phyloP scores from a whole-genome alignment of 2,113 vertebrate genomes.

The Oostethus manadensis region DNA sequence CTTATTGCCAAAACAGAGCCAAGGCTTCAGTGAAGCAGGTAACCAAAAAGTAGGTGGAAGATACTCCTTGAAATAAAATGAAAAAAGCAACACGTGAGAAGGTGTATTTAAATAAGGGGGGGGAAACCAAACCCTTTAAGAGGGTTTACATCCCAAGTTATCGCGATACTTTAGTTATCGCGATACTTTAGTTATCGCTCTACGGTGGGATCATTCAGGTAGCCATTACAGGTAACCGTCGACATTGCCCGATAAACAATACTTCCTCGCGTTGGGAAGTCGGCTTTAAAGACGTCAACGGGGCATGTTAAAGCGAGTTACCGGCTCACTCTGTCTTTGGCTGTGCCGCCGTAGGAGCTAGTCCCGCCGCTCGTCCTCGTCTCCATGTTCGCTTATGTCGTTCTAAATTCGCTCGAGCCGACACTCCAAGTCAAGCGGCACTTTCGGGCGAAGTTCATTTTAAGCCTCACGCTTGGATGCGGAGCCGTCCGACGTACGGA shows the following conservation, averaged over 20 bases:
- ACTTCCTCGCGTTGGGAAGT: neutral
- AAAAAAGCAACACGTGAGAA: neutral
- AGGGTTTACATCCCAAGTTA: neutral
- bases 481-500: neutral
- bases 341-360: slow-evolving; percentile 23
- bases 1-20: slow-evolving; percentile 36
- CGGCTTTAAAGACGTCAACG: neutral
- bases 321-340: slow-evolving; percentile 60
- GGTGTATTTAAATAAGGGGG: neutral
- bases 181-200: neutral
- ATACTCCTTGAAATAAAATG: neutral
- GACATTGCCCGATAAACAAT: neutral
- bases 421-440: neutral
- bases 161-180: neutral
- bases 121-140: too few relatives aligned
- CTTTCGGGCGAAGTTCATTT: neutral
- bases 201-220: neutral
- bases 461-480: too few relatives aligned
- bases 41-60: neutral
- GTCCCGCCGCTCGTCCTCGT: slow-evolving; percentile 27
- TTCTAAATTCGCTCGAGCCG: neutral
- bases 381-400: slow-evolving; percentile 38
- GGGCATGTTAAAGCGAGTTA: slow-evolving; percentile 17
- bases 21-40: neutral
- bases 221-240: neutral